Conservation (phyloP, 2,113 vertebrate species). For the Cephalopholis sonnerati region DNA sequence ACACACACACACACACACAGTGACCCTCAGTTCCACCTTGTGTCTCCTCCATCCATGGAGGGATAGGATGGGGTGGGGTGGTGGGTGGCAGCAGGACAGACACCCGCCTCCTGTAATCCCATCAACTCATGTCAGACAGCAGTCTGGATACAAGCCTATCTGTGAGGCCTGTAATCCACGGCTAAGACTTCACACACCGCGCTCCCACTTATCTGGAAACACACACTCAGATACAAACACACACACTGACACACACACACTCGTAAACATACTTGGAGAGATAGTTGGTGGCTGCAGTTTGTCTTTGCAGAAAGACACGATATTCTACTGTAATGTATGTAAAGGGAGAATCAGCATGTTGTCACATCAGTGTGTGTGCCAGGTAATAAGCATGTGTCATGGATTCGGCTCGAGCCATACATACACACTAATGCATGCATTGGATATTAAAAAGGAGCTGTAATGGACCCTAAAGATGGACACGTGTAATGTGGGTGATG, state of each 20-base stretch:
- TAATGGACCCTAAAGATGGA: background rate
- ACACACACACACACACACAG: constrained; percentile 4
- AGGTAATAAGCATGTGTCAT: background rate
- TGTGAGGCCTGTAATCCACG: constrained; percentile 85
- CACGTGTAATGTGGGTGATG: background rate
- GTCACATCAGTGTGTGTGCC: background rate
- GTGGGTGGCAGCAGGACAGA: constrained; percentile 69
- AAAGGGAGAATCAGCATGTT: background rate
- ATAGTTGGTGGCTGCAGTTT: constrained; percentile 17
- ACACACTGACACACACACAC: constrained; percentile 30
- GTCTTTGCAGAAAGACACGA: background rate
- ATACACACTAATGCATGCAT: background rate
- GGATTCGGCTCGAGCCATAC: background rate
- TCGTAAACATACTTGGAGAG: constrained; percentile 25
- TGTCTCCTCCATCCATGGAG: background rate
- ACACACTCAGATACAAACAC: constrained; percentile 48
- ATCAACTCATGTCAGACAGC: constrained; percentile 86
- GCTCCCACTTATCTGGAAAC: constrained; percentile 66
- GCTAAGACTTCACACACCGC: constrained; percentile 82
- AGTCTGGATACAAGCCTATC: constrained; percentile 81
- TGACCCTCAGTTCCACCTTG: constrained; percentile 37
- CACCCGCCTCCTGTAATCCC: constrained; percentile 83
- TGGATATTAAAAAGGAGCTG: background rate
- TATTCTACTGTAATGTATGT: background rate
- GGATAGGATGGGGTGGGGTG: background rate